Conservation (phyloP, 2,888 invertebrate species). For the Leucoptera coffeella region DNA sequence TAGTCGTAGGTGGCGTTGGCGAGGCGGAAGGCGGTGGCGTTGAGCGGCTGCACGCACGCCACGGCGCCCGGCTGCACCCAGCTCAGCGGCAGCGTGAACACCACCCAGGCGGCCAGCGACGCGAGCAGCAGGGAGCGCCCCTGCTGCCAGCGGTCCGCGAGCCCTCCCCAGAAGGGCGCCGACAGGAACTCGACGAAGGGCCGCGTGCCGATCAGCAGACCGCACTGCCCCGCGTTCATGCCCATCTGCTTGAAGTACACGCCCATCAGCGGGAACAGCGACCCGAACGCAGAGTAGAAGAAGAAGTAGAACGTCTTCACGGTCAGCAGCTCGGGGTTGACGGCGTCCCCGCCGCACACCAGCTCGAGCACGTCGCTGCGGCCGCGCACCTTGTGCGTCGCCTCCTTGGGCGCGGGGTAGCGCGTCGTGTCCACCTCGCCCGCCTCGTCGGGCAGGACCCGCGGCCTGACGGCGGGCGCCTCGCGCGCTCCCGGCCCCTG, state of each 20-base stretch:
- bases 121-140: slow-evolving; percentile 83
- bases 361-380: slow-evolving; percentile 79
- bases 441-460: slow-evolving; percentile 75
- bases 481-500: no score
- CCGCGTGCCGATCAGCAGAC: slow-evolving; percentile 88
- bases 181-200: slow-evolving; percentile 96
- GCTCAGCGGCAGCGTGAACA: slow-evolving; percentile 92
- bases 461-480: slow-evolving; percentile 51
- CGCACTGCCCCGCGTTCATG: slow-evolving; percentile 96
- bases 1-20: slow-evolving; percentile 52
- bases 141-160: slow-evolving; percentile 85
- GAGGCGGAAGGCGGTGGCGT: slow-evolving; percentile 55
- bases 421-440: slow-evolving; percentile 81
- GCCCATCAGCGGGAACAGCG: slow-evolving; percentile 95
- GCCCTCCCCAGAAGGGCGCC: slow-evolving; percentile 96
- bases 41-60: slow-evolving; percentile 65
- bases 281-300: slow-evolving; percentile 98
- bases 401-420: slow-evolving; percentile 82
- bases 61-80: slow-evolving; percentile 93
- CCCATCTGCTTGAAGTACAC: slow-evolving; percentile 99
- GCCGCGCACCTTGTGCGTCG: slow-evolving; percentile 85
- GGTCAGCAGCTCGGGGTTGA: slow-evolving; percentile 87
- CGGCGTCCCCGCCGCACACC: slow-evolving; percentile 68
- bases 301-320: slow-evolving; percentile 99
- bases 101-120: slow-evolving; percentile 90